A percentile compares a stretch with the other conserved stretches of the same genome.
phyloP scores from a whole-genome alignment of 2,797 vertebrate genomes.

The Lithobates pipiens region DNA sequence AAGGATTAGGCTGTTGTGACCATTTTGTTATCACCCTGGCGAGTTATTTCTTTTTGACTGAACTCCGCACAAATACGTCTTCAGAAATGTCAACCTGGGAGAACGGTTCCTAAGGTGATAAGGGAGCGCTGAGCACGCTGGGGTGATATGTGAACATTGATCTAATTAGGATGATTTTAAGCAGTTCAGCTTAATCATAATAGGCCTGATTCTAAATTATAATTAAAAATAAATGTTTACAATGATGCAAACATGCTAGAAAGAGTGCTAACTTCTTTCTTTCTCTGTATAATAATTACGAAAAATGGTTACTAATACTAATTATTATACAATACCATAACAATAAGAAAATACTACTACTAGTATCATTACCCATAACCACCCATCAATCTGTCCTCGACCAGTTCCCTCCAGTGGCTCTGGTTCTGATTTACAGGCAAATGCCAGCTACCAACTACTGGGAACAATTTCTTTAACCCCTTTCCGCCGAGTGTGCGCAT shows the following conservation, averaged over 20 bases:
- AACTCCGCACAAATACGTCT: neutral
- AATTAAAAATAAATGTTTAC: neutral
- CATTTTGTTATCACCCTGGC: neutral
- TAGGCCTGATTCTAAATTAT: neutral
- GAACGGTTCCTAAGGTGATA: neutral
- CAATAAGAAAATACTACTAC: too few species aligned
- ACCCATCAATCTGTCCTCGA: too few species aligned
- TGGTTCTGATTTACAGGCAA: too few species aligned
- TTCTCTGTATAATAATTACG: too few species aligned
- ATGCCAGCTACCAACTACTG: too few species aligned
- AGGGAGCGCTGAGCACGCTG: neutral
- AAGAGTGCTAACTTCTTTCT: too few species aligned
- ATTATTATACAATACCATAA: too few species aligned
- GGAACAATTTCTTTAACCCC: too few species aligned
- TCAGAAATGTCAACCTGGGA: neutral
- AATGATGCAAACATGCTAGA: neutral
- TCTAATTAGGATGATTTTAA: neutral
- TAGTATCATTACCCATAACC: too few species aligned
- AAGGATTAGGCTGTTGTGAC: constrained; percentile 1
- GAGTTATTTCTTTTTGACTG: neutral
- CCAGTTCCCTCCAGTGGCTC: too few species aligned
- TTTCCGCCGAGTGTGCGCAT: too few species aligned
- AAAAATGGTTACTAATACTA: too few species aligned
- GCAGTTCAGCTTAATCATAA: neutral
- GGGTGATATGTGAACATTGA: neutral